Evolutionary conservation across 2,888 invertebrate genomes (phyloP).

Genomic region (Platycheirus albimanus): DNA sequence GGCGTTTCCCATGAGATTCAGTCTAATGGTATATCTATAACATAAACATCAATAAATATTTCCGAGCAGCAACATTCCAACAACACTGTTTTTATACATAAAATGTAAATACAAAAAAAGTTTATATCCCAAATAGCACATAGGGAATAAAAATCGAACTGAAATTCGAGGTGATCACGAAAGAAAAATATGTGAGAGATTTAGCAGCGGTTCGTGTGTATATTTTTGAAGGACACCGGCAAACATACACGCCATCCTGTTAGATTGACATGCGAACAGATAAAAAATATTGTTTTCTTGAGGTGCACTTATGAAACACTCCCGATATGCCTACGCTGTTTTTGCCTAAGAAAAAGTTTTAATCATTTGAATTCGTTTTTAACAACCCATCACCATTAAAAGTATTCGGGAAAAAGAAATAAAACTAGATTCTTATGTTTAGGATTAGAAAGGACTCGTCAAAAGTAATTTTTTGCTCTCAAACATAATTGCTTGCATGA

Average conservation of each 20-base stretch:
- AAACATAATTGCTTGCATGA: no score
- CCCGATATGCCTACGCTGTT: background rate
- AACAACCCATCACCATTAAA: no score
- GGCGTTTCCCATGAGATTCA: no score
- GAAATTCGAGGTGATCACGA: slow-evolving; percentile 69
- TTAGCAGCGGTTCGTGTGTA: background rate
- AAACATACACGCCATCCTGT: slow-evolving; percentile 36
- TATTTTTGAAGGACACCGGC: slow-evolving; percentile 51
- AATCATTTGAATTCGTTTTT: no score
- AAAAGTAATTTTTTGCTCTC: no score
- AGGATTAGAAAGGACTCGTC: no score
- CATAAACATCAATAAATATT: no score
- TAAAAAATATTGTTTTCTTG: background rate
- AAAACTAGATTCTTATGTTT: no score
- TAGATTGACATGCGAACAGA: slow-evolving; percentile 39
- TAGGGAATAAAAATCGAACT: slow-evolving; percentile 45
- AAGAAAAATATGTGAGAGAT: slow-evolving; percentile 43
- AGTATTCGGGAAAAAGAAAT: no score
- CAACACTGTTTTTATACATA: background rate
- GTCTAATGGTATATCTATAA: no score
- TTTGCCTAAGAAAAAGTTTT: background rate
- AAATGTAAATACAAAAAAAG: background rate
- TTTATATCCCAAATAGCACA: slow-evolving; percentile 37
- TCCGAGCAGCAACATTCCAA: no score
- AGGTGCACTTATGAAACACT: background rate